phyloP scores from a whole-genome alignment of 2,888 invertebrate species.

The Quadriops clusia region DNA sequence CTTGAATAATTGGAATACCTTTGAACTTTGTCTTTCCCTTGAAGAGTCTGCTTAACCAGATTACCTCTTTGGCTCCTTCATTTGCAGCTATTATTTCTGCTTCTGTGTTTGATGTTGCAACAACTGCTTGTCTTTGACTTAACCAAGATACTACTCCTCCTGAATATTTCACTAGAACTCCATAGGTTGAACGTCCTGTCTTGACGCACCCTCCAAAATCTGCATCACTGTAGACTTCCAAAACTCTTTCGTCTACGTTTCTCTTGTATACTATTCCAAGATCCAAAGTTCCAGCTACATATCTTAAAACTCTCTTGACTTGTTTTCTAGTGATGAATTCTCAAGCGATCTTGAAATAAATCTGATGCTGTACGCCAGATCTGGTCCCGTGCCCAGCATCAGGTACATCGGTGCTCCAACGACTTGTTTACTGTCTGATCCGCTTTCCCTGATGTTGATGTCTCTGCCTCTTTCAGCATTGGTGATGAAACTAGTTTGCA shows the following conservation, averaged over 20 bases:
- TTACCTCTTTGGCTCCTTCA: background rate
- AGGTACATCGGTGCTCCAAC: slow-evolving; percentile 24
- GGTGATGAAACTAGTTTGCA: slow-evolving; percentile 7
- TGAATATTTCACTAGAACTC: slow-evolving; percentile 1
- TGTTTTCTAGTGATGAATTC: slow-evolving; percentile 20
- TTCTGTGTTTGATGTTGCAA: slow-evolving; percentile 1
- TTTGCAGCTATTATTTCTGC: no score
- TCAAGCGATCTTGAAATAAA: slow-evolving; percentile 17
- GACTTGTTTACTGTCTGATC: slow-evolving; percentile 12
- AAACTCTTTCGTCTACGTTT: slow-evolving; percentile 6
- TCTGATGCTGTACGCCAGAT: slow-evolving; percentile 22
- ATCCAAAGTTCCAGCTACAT: slow-evolving; percentile 20
- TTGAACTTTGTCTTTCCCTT: background rate
- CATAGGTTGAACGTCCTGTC: background rate
- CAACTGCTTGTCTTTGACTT: background rate
- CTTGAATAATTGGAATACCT: background rate
- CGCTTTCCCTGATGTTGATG: slow-evolving; percentile 5
- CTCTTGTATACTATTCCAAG: slow-evolving; percentile 18
- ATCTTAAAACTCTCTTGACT: slow-evolving; percentile 24
- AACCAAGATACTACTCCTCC: slow-evolving; percentile 2
- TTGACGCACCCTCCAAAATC: slow-evolving; percentile 25
- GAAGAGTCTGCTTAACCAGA: slow-evolving; percentile 2
- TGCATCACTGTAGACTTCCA: slow-evolving; percentile 25
- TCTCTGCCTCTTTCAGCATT: slow-evolving; percentile 7
- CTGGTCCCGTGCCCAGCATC: slow-evolving; percentile 21